These are phyloP conservation scores for Nothoprocta pentlandii DNA, from an alignment of 2,113 vertebrate genomes.

Conservation along the genomic window DNA sequence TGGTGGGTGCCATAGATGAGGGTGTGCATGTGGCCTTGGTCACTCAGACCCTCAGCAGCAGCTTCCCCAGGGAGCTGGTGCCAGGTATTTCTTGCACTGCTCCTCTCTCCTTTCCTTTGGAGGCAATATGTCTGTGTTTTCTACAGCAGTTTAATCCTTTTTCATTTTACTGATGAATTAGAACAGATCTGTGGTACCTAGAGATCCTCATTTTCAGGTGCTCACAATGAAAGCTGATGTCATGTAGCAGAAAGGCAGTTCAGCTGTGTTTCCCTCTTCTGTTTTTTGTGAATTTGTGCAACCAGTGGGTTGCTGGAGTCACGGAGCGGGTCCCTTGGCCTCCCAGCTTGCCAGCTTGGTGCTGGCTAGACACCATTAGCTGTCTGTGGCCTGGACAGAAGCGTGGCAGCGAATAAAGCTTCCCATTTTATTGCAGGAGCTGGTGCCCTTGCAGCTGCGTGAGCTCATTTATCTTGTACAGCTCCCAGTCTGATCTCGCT, in stretches of 20 bases:
- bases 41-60: background rate
- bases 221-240: background rate
- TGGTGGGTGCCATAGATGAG: rapidly evolving
- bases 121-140: background rate
- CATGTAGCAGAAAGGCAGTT: background rate
- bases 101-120: background rate
- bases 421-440: background rate
- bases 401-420: background rate
- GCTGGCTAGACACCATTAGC: rapidly evolving
- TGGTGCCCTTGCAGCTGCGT: background rate
- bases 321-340: background rate
- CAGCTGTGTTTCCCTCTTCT: background rate
- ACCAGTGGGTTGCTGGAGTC: background rate
- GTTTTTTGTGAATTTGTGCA: background rate
- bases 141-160: background rate
- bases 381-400: background rate
- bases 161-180: background rate
- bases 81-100: background rate
- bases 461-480: background rate
- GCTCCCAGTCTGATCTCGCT: background rate
- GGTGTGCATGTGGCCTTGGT: background rate
- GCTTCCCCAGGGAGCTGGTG: background rate
- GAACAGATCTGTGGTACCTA: background rate
- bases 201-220: background rate
- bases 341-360: rapidly evolving